These are phyloP conservation scores for Sebastes taczanowskii DNA, from an alignment of 2,797 vertebrate genomes.

Conservation along the genomic window DNA sequence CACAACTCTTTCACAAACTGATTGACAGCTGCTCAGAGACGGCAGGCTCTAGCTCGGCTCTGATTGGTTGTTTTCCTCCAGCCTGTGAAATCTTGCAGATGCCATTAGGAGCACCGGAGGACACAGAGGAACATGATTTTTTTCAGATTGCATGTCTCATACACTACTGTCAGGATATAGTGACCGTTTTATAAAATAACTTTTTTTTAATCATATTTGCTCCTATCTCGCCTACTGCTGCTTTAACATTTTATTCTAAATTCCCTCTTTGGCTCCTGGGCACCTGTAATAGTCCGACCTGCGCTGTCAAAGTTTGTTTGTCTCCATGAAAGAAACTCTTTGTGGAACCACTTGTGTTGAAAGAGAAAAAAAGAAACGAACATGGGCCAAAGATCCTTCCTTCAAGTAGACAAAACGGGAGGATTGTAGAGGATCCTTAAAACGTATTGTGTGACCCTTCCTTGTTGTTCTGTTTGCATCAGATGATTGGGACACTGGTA, in stretches of 20 bases:
- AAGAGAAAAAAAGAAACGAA: neutral
- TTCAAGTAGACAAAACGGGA: conserved; percentile 15
- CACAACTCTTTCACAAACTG: no score
- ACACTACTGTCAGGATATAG: no score
- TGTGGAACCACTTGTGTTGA: neutral
- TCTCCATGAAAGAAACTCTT: neutral
- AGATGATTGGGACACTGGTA: neutral
- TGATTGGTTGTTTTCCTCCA: no score
- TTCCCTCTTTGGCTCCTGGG: neutral
- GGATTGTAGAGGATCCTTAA: neutral
- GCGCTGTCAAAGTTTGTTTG: conserved; percentile 4
- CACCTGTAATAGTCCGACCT: neutral
- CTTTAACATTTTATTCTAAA: conserved; percentile 8
- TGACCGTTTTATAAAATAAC: no score
- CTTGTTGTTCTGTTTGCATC: conserved; percentile 14
- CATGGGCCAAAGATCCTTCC: conserved; percentile 1
- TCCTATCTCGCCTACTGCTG: no score
- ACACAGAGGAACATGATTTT: no score
- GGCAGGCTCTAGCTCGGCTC: no score
- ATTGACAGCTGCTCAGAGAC: no score
- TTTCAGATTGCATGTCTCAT: no score
- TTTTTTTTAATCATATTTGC: no score
- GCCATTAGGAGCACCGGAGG: no score
- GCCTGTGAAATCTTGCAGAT: no score
- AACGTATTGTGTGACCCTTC: neutral